Conservation (phyloP, 2,797 vertebrate genomes). For the Phylloscopus collybita region DNA sequence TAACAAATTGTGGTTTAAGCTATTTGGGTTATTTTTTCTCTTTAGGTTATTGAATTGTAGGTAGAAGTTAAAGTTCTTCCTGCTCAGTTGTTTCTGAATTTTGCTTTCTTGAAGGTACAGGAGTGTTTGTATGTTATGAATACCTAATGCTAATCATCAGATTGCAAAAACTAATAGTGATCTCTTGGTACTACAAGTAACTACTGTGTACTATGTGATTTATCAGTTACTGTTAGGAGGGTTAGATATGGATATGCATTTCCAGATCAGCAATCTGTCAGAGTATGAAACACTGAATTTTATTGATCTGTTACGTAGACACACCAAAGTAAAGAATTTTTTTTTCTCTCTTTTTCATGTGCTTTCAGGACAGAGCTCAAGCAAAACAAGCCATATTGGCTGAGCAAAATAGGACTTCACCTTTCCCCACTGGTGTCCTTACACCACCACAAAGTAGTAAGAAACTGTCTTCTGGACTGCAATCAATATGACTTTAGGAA, state of each 20-base stretch:
- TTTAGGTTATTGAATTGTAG: neutral
- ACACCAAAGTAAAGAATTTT: neutral
- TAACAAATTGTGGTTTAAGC: neutral
- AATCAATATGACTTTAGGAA: constrained; percentile 43
- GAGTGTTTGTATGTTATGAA: neutral
- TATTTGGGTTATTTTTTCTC: fast-evolving
- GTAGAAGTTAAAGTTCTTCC: neutral
- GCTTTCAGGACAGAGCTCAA: constrained; percentile 86
- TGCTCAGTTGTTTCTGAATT: neutral
- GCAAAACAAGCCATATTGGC: constrained; percentile 83
- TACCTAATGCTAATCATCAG: neutral
- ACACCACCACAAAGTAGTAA: constrained; percentile 93
- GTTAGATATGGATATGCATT: neutral
- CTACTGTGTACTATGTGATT: neutral
- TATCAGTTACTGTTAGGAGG: neutral
- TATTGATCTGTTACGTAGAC: neutral
- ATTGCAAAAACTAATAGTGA: neutral
- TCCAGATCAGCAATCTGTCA: neutral
- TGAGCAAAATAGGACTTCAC: constrained; percentile 80
- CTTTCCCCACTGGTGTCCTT: constrained; percentile 87
- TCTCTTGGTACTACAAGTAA: neutral
- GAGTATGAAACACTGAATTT: neutral
- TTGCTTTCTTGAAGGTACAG: neutral
- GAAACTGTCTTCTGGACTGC: constrained; percentile 76
- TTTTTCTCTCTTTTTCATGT: neutral